Conservation (phyloP, 2,797 vertebrate species). For the Alosa sapidissima region DNA sequence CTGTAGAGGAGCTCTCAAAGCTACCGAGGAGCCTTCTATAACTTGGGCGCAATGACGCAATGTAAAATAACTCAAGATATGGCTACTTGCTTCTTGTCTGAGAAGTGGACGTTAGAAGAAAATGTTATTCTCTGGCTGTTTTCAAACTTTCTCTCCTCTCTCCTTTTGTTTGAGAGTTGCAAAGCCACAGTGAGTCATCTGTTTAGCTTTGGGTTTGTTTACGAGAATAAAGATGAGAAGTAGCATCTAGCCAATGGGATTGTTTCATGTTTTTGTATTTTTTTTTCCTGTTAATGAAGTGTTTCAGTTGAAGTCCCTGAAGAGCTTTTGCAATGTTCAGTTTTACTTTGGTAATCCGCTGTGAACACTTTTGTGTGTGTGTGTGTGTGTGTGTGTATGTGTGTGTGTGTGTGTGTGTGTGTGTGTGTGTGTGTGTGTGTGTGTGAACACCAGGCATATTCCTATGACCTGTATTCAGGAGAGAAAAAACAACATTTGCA, state of each 20-base stretch:
- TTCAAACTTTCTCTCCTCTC: background rate
- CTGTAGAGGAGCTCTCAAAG: background rate
- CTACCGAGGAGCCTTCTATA: background rate
- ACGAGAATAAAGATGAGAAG: background rate
- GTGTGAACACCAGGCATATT: slow-evolving; percentile 2
- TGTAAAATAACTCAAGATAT: background rate
- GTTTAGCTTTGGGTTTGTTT: slow-evolving; percentile 9
- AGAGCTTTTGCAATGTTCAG: background rate
- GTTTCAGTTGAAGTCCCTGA: background rate
- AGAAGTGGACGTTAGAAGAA: background rate
- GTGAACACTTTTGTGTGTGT: background rate
- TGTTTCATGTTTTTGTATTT: background rate
- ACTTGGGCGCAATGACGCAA: background rate
- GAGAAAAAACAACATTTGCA: slow-evolving; percentile 18
- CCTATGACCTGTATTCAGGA: slow-evolving; percentile 6
- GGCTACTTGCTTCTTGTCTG: background rate
- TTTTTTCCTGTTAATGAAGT: slow-evolving; percentile 12
- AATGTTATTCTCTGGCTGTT: background rate
- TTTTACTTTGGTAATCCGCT: background rate
- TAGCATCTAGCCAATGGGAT: background rate
- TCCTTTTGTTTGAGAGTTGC: background rate
- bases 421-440: background rate
- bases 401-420: background rate
- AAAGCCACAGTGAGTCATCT: background rate
- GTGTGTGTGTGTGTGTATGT: background rate